Base-by-base conservation (phyloP, 2,113 vertebrate genomes). In the Semnornis frantzii region DNA sequence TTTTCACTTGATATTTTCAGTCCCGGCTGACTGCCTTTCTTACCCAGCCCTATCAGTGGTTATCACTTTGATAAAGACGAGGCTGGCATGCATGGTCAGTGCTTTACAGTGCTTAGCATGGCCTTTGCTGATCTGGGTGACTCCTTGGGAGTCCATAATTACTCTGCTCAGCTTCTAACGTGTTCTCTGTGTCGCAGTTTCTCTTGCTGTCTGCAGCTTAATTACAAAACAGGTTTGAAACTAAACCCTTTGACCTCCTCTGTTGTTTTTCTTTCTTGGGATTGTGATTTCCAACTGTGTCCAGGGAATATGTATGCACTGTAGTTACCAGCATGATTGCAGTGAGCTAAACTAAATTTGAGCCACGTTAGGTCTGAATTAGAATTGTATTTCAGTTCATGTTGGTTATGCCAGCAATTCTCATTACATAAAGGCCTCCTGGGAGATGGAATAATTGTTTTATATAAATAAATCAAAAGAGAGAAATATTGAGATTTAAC, bases 31-130 rank as follows among this genome's bases (percentile, higher is more conserved):
- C 7, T 4, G 1, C 52, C 10, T 31, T 68, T 34, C 48, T 69
- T 46, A 64, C 10, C 24, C 8, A 52, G 9, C 0, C 0, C 39
- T 27, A 6, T 50, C 19, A 57, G 13, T 10, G 5, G 0, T 50
- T 52, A 14, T 15, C 25, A 15, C 17, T 63, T 70, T 27, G 42
- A 4, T 8, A 23, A 50, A 69, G 18, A 18, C n/a, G 28, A 74
- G 37, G 24, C 48, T 92, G 48, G 8, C 78, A 2, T 63, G 54
- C 70, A 55, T 28, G 17, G 37, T 21, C 69, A 77, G 52, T 55
- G 12, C n/a, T 83, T 85, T 55, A 37, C 42, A 63, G 8, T 25
- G 42, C 42, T 77, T 69, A 0, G 8, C 70, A 55, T 20, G 50
- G 46, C 34, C 28, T 79, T 76, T 8, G 2, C 28, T 63, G n/a